phyloP scores from a whole-genome alignment of 2,888 invertebrate genomes.

The Byasa hedistus region DNA sequence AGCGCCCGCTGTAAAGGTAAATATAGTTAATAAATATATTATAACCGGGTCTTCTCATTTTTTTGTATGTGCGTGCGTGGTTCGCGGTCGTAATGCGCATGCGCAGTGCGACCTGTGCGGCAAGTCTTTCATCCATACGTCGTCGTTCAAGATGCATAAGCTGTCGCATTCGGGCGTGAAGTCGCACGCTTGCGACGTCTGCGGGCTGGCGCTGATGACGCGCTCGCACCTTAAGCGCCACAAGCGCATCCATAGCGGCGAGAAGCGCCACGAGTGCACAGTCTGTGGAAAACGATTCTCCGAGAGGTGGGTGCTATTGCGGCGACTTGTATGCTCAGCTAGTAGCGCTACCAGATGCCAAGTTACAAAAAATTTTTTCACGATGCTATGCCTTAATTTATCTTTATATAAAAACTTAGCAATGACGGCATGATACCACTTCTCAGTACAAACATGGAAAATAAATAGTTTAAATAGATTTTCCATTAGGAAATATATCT shows the following conservation, averaged over 20 bases:
- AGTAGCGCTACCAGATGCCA: too few relatives aligned
- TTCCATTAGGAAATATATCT: not conserved
- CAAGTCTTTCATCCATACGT: conserved; percentile 84
- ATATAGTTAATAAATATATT: too few relatives aligned
- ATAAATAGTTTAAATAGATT: not conserved
- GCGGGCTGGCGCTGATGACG: conserved; percentile 82
- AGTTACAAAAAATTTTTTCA: too few relatives aligned
- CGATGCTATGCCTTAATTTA: too few relatives aligned
- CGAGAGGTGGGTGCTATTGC: conserved; percentile 62
- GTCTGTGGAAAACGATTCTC: conserved; percentile 81
- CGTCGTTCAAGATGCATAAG: conserved; percentile 85
- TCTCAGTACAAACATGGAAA: not conserved
- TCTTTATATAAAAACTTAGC: too few relatives aligned
- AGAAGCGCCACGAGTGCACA: conserved; percentile 79
- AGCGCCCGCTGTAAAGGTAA: too few relatives aligned
- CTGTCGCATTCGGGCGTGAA: conserved; percentile 82
- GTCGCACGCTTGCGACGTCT: conserved; percentile 80
- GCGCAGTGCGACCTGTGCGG: conserved; percentile 81
- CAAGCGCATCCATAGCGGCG: conserved; percentile 83
- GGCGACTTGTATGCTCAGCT: too few relatives aligned
- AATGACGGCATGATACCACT: not conserved
- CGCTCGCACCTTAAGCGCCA: conserved; percentile 84
- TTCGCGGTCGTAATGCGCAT: too few relatives aligned
- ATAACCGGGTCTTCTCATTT: too few relatives aligned
- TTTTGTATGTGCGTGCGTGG: too few relatives aligned